A percentile compares a stretch with the other conserved stretches of the same genome.
Conservation (phyloP, 2,113 vertebrate species). For the Carassius carassius region DNA sequence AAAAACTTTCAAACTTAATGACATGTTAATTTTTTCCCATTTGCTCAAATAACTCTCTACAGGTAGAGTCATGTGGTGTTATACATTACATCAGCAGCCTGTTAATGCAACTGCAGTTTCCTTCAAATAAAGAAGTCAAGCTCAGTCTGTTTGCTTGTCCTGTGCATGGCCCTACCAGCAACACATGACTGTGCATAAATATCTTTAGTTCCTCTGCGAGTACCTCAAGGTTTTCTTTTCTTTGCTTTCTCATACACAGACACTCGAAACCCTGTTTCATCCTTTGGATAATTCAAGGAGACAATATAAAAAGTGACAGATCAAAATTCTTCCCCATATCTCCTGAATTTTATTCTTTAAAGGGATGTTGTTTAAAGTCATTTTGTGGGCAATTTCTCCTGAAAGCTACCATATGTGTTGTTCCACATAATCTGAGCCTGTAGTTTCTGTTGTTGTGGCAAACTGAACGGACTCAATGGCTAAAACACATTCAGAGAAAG, state of each 20-base stretch:
- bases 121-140: slow-evolving; percentile 62
- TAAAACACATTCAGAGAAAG: neutral
- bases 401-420: neutral
- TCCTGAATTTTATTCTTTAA: neutral
- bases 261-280: neutral
- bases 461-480: neutral
- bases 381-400: neutral
- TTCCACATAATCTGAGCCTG: neutral
- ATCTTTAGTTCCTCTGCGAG: slow-evolving; percentile 62
- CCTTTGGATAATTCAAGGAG: neutral
- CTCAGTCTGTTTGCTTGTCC: slow-evolving; percentile 62
- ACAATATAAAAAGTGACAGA: neutral
- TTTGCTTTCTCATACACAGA: slow-evolving; percentile 19
- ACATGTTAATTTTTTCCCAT: slow-evolving; percentile 48
- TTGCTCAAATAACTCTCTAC: slow-evolving; percentile 63
- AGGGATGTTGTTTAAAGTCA: neutral
- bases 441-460: neutral
- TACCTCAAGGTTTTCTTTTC: slow-evolving; percentile 10
- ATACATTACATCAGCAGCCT: slow-evolving; percentile 68
- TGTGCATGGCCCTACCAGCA: slow-evolving; percentile 53
- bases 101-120: slow-evolving; percentile 53
- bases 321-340: neutral
- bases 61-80: slow-evolving; percentile 64
- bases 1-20: neutral
- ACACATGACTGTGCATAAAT: slow-evolving; percentile 76